These are phyloP conservation scores for Xiphias gladius DNA, from an alignment of 2,113 vertebrate genomes.

Conservation along the genomic window DNA sequence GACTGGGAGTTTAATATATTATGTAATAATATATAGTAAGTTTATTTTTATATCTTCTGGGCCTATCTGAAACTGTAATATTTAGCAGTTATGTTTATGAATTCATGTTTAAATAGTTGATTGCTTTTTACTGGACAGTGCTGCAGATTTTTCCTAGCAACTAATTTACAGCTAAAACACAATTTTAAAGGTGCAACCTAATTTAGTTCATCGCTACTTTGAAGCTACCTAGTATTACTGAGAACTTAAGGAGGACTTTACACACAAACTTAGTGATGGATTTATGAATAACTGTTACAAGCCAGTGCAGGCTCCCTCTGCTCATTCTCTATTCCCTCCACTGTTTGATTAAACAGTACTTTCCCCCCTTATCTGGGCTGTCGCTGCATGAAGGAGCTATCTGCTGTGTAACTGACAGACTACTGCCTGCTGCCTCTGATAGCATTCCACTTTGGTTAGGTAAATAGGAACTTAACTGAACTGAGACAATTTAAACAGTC, in stretches of 20 bases:
- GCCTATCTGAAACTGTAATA: neutral
- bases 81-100: neutral
- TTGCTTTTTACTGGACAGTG: neutral
- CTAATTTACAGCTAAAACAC: neutral
- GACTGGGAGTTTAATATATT: neutral
- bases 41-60: neutral
- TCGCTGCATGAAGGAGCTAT: conserved; percentile 78
- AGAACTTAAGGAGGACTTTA: conserved; percentile 13
- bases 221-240: neutral
- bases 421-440: conserved; percentile 74
- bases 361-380: conserved; percentile 70
- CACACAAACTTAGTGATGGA: conserved; percentile 22
- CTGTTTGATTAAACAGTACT: conserved; percentile 75
- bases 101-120: neutral
- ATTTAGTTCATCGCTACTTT: conserved; percentile 11
- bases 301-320: conserved; percentile 32
- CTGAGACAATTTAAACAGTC: conserved; percentile 84
- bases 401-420: conserved; percentile 74
- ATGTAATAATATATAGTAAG: neutral
- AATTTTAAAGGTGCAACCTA: neutral
- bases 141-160: neutral
- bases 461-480: conserved; percentile 83
- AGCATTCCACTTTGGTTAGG: conserved; percentile 75
- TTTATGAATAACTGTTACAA: conserved; percentile 28
- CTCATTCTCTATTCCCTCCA: conserved; percentile 59